Base-by-base conservation (phyloP, 2,888 invertebrate genomes). In the Anoncus sp. region DNA sequence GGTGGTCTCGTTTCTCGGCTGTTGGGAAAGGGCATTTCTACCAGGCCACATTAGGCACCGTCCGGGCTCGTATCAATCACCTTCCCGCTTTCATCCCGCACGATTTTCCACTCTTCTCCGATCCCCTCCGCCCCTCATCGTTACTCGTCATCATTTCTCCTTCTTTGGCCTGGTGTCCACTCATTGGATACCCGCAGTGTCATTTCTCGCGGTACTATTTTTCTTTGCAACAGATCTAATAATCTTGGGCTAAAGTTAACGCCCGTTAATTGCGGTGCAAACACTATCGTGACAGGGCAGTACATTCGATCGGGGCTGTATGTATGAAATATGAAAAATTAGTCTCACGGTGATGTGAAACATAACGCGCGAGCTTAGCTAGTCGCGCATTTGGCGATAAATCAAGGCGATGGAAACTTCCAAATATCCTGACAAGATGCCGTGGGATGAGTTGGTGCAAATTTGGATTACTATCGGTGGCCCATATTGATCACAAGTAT, bases 21-120 rank as follows among this genome's bases (percentile, higher is more conserved):
- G 57, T 40, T 62, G 49, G n/a, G 43, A 66, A 63, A 47, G 72
- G 49, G 51, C 31, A 70, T 51, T 47, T 74, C 72, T 24, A 47
- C 57, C 73, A 51, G 72, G 72, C 78, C 85, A 86, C 89, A 89
- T 89, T 89, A 89, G 87, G 86, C 87, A 85, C 83, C 86, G 88
- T 88, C 88, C 88, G 86, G 87, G 71, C 87, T 86, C 88, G 87
- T 89, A 89, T 89, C 89, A 89, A 89, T 89, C 89, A 89, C 88
- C 83, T 53, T n/a, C 73, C 76, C 53, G 73, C 47, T 71, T 62
- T 78, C 43, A 47, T 67, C 59, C 75, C 31, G 27, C 69, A 69
- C 63, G 65, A 72, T 76, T 76, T 69, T 69, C 59, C 63, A 40
- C 74, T 40, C 45, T 63, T 20, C 45, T n/a, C 20, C 16, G 20